These are phyloP conservation scores for Pelvicachromis taeniatus DNA, from an alignment of 2,113 vertebrate genomes.

Conservation along the genomic window DNA sequence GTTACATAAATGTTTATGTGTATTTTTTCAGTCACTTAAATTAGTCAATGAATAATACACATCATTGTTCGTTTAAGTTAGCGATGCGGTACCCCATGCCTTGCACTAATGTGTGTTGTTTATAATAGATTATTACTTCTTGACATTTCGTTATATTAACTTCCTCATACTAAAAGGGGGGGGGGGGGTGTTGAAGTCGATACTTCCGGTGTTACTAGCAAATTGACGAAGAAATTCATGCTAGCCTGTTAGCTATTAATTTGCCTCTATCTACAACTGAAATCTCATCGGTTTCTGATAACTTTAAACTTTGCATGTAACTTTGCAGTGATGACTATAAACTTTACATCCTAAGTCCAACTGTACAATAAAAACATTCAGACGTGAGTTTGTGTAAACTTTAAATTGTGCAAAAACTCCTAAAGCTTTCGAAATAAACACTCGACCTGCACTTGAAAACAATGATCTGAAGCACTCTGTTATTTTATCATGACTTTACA, in stretches of 20 bases:
- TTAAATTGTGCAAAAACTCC: background rate
- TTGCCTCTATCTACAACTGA: background rate
- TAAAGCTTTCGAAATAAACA: background rate
- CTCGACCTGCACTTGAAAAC: background rate
- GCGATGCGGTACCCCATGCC: background rate
- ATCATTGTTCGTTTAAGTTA: background rate
- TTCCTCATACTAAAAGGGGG: background rate
- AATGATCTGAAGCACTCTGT: background rate
- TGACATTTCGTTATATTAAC: background rate
- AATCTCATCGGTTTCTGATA: background rate
- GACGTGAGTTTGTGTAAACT: background rate
- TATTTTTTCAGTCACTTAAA: background rate
- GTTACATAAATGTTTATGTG: background rate
- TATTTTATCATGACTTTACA: background rate
- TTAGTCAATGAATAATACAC: background rate
- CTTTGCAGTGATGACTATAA: background rate
- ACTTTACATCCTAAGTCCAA: background rate
- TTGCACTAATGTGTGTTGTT: background rate
- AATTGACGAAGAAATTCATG: background rate
- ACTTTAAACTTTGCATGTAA: background rate
- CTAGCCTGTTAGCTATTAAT: slow-evolving; percentile 15
- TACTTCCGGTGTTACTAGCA: background rate
- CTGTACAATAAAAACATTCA: background rate
- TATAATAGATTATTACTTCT: background rate
- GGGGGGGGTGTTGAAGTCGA: too few species aligned